Evolutionary conservation across 2,113 vertebrate species (phyloP).

Genomic region (Empidonax alnorum): DNA sequence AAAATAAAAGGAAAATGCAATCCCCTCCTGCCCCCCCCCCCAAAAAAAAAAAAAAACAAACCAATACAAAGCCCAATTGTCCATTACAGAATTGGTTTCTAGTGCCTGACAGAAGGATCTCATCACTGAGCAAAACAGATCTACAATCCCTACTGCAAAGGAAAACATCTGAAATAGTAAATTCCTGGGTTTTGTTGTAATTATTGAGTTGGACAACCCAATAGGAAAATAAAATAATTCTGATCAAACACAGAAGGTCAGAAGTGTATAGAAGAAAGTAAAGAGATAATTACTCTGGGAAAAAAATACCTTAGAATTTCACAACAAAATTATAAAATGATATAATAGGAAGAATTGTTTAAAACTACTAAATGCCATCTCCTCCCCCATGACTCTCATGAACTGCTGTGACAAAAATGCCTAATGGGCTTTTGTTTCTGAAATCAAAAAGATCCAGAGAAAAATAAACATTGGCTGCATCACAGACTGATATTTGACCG

Average conservation of each 20-base stretch:
- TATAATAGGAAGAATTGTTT: neutral
- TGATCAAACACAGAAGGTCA: neutral
- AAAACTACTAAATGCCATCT: neutral
- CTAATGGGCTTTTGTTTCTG: neutral
- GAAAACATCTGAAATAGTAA: neutral
- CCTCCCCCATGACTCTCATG: neutral
- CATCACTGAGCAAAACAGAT: neutral
- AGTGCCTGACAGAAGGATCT: neutral
- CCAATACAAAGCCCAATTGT: neutral
- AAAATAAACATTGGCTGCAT: neutral
- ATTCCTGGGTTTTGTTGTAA: neutral
- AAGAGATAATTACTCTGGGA: neutral
- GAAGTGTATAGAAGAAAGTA: neutral
- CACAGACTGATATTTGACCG: neutral
- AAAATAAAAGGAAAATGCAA: neutral
- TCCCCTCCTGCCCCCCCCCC: accelerated
- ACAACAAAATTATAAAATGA: neutral
- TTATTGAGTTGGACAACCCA: neutral
- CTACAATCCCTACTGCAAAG: neutral
- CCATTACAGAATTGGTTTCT: neutral
- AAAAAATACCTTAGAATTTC: neutral
- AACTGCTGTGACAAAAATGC: neutral
- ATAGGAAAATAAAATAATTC: neutral
- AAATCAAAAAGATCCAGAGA: neutral
- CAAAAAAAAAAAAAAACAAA: too few relatives aligned